Percentiles rank a stretch among this genome's conserved stretches.
These are phyloP conservation scores for Pelecanoides urinatrix DNA, from an alignment of 2,113 vertebrate species.

Conservation along the genomic window DNA sequence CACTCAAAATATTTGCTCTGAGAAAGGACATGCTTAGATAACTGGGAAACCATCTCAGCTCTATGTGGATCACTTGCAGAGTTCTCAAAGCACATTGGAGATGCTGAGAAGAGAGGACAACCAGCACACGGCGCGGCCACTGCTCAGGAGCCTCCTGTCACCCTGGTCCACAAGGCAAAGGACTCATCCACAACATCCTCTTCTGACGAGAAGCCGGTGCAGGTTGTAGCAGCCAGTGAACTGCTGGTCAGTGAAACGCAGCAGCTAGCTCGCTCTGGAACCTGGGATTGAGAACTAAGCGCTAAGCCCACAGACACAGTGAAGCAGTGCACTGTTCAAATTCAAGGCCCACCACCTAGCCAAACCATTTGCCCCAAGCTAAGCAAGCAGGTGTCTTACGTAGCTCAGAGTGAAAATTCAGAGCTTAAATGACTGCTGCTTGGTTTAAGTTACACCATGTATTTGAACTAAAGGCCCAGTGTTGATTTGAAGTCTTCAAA, in stretches of 20 bases:
- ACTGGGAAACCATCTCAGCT: not conserved
- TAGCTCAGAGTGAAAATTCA: not conserved
- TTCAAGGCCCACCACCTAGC: too few relatives aligned
- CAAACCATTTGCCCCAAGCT: not conserved
- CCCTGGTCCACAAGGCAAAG: not conserved
- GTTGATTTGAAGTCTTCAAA: not conserved
- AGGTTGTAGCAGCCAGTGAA: not conserved
- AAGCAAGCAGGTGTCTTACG: not conserved
- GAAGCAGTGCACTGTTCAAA: not conserved
- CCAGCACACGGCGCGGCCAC: accelerated
- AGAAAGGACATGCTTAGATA: not conserved
- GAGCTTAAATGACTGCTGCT: not conserved
- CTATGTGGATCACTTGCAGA: not conserved
- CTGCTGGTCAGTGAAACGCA: accelerated
- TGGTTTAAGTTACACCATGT: not conserved
- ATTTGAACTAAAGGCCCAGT: not conserved
- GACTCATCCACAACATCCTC: not conserved
- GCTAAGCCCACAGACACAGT: not conserved
- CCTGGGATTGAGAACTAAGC: not conserved
- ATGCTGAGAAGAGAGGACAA: not conserved
- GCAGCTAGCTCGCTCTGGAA: not conserved
- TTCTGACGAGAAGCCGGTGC: not conserved
- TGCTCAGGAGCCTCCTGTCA: not conserved
- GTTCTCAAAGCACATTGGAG: not conserved
- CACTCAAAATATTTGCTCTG: not conserved